These are phyloP conservation scores for Frankliniella intonsa DNA, from an alignment of 2,888 invertebrate genomes.

Conservation along the genomic window DNA sequence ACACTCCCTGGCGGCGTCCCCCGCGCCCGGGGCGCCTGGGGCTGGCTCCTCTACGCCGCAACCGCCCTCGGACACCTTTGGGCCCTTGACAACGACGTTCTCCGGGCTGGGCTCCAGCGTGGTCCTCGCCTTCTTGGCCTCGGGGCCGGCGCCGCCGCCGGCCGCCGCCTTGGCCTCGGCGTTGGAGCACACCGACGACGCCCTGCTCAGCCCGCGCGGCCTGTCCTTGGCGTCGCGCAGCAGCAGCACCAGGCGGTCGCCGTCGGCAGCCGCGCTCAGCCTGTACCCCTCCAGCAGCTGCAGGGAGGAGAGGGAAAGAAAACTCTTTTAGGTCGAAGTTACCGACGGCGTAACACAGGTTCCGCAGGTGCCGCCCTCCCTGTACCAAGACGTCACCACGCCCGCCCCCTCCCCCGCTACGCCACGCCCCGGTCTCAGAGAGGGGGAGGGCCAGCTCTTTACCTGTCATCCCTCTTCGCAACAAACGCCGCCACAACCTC, in stretches of 20 bases:
- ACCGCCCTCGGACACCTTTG: not conserved
- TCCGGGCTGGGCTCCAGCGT: not conserved
- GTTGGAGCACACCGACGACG: conserved; percentile 1
- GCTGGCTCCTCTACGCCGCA: not conserved
- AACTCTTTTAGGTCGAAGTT: not conserved
- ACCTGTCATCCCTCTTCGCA: too few relatives aligned
- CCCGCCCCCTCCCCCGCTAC: not conserved
- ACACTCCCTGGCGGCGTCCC: not conserved
- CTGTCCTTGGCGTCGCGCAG: conserved; percentile 41
- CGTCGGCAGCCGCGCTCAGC: conserved; percentile 51
- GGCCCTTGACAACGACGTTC: not conserved
- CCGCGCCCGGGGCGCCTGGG: not conserved
- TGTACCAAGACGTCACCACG: not conserved
- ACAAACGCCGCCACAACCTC: too few relatives aligned
- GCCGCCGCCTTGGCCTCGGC: not conserved
- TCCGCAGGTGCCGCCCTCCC: too few relatives aligned
- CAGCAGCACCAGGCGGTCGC: conserved; percentile 52
- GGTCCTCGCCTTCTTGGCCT: not conserved
- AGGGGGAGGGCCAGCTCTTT: too few relatives aligned
- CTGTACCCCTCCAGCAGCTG: conserved; percentile 58
- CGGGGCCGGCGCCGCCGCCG: not conserved
- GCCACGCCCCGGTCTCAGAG: too few relatives aligned
- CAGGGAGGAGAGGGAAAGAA: conserved; percentile 38
- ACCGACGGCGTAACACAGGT: too few relatives aligned
- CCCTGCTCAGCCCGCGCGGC: conserved; percentile 17